A percentile compares a stretch with the other conserved stretches of the same genome.
Conservation (phyloP, 2,888 invertebrate genomes). For the Campoplex nolae region DNA sequence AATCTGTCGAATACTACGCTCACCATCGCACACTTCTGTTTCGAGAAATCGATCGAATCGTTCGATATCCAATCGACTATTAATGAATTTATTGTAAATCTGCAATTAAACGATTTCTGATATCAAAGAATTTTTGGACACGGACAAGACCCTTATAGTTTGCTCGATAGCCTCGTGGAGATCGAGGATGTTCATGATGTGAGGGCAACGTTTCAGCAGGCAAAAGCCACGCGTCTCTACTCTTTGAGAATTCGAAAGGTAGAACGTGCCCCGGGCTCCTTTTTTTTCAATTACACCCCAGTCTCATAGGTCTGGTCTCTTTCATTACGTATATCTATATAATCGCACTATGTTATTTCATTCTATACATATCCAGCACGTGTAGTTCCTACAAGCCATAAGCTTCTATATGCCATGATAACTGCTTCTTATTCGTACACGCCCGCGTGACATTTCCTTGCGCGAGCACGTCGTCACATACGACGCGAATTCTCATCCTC, state of each 20-base stretch:
- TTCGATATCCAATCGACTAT: not conserved
- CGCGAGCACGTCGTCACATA: constrained; percentile 69
- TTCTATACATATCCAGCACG: not conserved
- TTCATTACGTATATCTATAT: not conserved
- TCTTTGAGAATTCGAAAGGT: constrained; percentile 64
- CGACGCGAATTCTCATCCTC: constrained; percentile 48
- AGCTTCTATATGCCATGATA: constrained; percentile 30
- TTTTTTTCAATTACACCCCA: constrained; percentile 61
- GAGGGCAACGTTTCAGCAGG: constrained; percentile 27
- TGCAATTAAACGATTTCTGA: not conserved
- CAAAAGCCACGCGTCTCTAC: constrained; percentile 35
- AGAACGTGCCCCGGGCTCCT: constrained; percentile 60
- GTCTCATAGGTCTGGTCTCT: constrained; percentile 30
- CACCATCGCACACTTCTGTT: not conserved
- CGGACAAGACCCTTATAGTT: no score
- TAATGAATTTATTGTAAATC: not conserved
- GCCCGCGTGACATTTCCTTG: constrained; percentile 75
- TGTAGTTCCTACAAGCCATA: constrained; percentile 27
- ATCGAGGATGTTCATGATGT: constrained; percentile 57
- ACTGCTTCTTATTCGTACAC: constrained; percentile 59
- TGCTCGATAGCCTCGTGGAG: no score
- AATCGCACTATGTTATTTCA: not conserved
- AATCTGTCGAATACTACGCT: not conserved
- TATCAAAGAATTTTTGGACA: not conserved
- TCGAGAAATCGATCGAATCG: not conserved